These are phyloP conservation scores for Chrysolina oricalcia DNA, from an alignment of 2,888 invertebrate species.

Conservation along the genomic window DNA sequence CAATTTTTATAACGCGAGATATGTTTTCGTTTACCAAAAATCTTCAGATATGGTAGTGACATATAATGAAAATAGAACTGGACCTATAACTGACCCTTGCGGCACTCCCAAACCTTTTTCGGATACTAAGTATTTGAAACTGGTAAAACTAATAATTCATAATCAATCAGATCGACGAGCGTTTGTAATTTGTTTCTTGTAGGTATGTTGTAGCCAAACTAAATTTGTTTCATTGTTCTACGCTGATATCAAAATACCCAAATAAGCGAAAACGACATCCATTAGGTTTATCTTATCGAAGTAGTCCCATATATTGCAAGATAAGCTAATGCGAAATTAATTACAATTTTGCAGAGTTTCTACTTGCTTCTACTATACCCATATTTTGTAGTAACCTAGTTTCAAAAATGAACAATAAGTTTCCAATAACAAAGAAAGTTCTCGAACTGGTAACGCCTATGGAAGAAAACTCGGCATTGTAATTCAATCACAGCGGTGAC, in stretches of 20 bases:
- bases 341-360: slow-evolving; percentile 28
- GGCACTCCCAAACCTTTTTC: too few relatives aligned
- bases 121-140: too few relatives aligned
- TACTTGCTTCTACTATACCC: slow-evolving; percentile 20
- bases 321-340: slow-evolving; percentile 27
- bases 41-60: too few relatives aligned
- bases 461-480: slow-evolving; percentile 28
- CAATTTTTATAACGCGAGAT: too few relatives aligned
- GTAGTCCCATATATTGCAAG: neutral
- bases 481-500: slow-evolving; percentile 32
- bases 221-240: too few relatives aligned
- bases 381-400: slow-evolving; percentile 43
- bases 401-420: slow-evolving; percentile 33
- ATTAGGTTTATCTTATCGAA: neutral
- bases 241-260: neutral
- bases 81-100: too few relatives aligned
- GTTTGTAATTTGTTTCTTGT: neutral
- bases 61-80: too few relatives aligned
- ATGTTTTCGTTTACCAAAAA: too few relatives aligned
- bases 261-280: neutral
- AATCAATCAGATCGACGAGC: neutral
- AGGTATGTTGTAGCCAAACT: too few relatives aligned
- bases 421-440: slow-evolving; percentile 41
- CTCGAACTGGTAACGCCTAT: slow-evolving; percentile 36
- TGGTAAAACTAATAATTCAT: too few relatives aligned